Evolutionary conservation across 2,888 invertebrate species (phyloP).

Genomic region (Xylophagus ater): DNA sequence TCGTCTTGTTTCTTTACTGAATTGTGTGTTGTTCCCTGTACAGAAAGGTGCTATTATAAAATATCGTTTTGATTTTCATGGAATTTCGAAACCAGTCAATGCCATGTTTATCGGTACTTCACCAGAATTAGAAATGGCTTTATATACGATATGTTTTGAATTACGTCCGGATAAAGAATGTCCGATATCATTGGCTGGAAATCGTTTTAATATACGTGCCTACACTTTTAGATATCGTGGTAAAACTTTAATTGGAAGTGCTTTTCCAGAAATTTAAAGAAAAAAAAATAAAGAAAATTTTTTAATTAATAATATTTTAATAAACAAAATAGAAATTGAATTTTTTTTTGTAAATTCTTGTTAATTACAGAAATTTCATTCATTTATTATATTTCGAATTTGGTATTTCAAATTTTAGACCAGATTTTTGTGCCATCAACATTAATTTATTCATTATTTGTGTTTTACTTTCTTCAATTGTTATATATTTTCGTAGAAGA

Average conservation of each 20-base stretch:
- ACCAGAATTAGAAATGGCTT: conserved; percentile 82
- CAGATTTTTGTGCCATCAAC: too few relatives aligned
- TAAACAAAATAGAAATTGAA: too few relatives aligned
- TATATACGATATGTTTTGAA: conserved; percentile 80
- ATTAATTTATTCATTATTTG: too few relatives aligned
- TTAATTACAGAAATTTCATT: too few relatives aligned
- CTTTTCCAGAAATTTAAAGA: conserved; percentile 70
- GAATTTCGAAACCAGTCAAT: conserved; percentile 63
- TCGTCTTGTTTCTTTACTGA: not conserved
- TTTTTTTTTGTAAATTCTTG: too few relatives aligned
- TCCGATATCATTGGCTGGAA: conserved; percentile 58
- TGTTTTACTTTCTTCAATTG: too few relatives aligned
- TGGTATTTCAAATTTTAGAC: too few relatives aligned
- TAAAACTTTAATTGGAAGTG: conserved; percentile 68
- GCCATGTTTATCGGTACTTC: conserved; percentile 74
- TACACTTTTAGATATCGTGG: conserved; percentile 64
- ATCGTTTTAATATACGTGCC: conserved; percentile 60
- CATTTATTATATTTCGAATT: too few relatives aligned
- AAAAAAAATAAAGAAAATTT: too few relatives aligned
- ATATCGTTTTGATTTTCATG: conserved; percentile 58
- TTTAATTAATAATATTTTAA: too few relatives aligned
- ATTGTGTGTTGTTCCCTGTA: conserved; percentile 20
- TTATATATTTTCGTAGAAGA: too few relatives aligned
- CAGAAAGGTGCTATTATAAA: conserved; percentile 71
- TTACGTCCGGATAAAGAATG: conserved; percentile 63